A percentile compares a stretch with the other conserved stretches of the same genome.
phyloP scores from a whole-genome alignment of 2,888 invertebrate species.

The Pristionchus mayeri region DNA sequence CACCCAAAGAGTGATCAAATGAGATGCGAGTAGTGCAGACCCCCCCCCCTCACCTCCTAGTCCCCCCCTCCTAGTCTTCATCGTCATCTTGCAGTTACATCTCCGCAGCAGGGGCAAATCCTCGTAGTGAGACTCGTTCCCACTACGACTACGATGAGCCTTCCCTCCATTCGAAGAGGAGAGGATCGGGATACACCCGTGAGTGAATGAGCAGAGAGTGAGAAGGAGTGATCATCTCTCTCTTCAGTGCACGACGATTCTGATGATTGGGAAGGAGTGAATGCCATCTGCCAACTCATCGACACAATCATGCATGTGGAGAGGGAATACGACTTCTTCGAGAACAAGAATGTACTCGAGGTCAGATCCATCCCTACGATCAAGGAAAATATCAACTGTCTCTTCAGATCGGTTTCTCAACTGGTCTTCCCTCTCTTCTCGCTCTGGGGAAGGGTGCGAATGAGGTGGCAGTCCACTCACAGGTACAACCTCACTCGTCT shows the following conservation, averaged over 20 bases:
- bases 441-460: conserved; percentile 70
- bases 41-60: no score
- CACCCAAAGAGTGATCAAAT: neutral
- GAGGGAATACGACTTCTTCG: conserved; percentile 70
- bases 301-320: conserved; percentile 70
- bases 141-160: conserved; percentile 41
- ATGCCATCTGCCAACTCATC: conserved; percentile 67
- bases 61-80: neutral
- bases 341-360: conserved; percentile 69
- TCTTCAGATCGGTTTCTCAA: conserved; percentile 67
- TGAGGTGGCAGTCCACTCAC: conserved; percentile 65
- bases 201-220: no score
- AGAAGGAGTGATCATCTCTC: neutral
- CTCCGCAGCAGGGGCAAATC: conserved; percentile 40
- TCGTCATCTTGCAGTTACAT: conserved; percentile 17
- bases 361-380: conserved; percentile 49
- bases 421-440: conserved; percentile 71
- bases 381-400: neutral
- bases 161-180: neutral
- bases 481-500: conserved; percentile 35
- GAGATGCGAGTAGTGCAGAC: no score
- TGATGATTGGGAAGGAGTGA: conserved; percentile 73
- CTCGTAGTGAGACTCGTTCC: conserved; percentile 32
- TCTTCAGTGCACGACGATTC: conserved; percentile 26
- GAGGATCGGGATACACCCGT: conserved; percentile 28